Evolutionary conservation across 2,113 vertebrate genomes (phyloP).

Genomic region (Mesocricetus auratus): DNA sequence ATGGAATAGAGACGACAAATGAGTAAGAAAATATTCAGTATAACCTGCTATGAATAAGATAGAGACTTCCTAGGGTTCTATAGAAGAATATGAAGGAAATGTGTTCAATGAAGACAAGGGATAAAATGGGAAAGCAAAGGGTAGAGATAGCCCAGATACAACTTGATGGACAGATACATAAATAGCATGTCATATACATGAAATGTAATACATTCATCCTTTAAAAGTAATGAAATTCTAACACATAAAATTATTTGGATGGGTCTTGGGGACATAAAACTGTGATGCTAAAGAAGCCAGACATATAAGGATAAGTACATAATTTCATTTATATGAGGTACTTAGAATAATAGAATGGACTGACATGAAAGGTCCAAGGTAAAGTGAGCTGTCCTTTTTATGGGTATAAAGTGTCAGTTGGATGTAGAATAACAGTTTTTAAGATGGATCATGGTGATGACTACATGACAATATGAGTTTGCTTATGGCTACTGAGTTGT

Average conservation of each 20-base stretch:
- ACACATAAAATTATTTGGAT: background rate
- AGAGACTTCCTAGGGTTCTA: background rate
- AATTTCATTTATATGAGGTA: background rate
- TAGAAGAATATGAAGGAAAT: background rate
- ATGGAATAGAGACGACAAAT: background rate
- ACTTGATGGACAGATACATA: background rate
- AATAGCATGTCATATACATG: background rate
- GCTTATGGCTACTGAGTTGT: background rate
- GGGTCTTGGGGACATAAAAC: background rate
- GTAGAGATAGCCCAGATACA: background rate
- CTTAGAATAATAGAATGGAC: background rate
- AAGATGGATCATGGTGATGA: background rate
- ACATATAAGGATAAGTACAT: background rate
- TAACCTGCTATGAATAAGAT: background rate
- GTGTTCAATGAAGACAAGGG: background rate
- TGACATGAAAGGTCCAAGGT: background rate
- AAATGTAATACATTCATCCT: constrained; percentile 15
- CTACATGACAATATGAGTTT: background rate
- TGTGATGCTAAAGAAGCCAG: background rate
- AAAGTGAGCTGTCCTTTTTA: background rate
- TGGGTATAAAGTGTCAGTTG: background rate
- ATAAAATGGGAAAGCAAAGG: background rate
- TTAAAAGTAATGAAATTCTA: background rate
- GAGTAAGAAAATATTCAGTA: background rate
- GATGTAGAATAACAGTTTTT: background rate